A percentile compares a stretch with the other conserved stretches of the same genome.
Conservation (phyloP, 2,888 invertebrate genomes). For the Hipparchia sbordonii region DNA sequence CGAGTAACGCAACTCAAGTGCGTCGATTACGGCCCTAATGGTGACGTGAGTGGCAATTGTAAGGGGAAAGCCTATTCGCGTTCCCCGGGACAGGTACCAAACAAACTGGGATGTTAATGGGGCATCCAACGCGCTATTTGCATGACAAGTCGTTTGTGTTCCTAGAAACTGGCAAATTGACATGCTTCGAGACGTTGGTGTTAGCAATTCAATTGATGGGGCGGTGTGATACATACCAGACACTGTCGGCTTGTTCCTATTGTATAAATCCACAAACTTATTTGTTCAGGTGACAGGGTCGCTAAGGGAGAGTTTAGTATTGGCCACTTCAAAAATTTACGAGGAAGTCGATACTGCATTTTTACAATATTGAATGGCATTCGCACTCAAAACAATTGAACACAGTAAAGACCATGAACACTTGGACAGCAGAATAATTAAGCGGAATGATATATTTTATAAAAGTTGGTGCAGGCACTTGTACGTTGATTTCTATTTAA, state of each 20-base stretch:
- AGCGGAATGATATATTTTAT: neutral
- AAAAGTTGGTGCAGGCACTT: too few species aligned
- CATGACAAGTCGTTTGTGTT: neutral
- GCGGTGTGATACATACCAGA: neutral
- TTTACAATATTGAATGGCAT: too few species aligned
- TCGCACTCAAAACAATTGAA: too few species aligned
- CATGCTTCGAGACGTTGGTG: neutral
- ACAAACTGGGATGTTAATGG: slow-evolving; percentile 21
- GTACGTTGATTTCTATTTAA: too few species aligned
- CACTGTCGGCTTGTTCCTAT: too few species aligned
- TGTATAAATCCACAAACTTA: too few species aligned
- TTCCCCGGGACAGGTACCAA: slow-evolving; percentile 18
- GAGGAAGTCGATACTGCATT: too few species aligned
- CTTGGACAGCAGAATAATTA: neutral
- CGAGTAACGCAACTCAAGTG: slow-evolving; percentile 32
- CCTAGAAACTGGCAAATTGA: neutral
- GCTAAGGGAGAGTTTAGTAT: too few species aligned
- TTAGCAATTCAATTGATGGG: neutral
- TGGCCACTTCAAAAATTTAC: too few species aligned
- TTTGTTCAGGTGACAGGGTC: too few species aligned
- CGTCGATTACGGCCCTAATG: slow-evolving; percentile 45
- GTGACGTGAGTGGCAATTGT: slow-evolving; percentile 41
- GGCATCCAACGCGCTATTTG: slow-evolving; percentile 9
- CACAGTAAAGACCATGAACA: too few species aligned
- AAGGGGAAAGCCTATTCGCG: slow-evolving; percentile 29